Evolutionary conservation across 2,797 vertebrate genomes (phyloP).

Genomic region (Chrysolophus pictus): DNA sequence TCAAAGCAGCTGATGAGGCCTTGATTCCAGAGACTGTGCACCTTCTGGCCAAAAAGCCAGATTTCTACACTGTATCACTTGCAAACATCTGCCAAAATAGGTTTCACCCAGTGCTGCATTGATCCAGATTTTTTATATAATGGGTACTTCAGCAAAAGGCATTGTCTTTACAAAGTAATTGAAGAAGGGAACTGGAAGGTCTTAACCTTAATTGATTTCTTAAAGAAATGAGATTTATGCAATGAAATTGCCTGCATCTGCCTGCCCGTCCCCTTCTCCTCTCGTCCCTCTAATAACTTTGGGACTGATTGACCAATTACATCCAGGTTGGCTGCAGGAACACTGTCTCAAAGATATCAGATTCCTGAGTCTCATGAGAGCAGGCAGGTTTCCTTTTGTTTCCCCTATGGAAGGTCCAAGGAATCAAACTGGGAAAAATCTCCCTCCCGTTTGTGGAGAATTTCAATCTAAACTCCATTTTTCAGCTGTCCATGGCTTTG

Average conservation of each 20-base stretch:
- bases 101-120: background rate
- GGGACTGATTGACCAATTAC: slow-evolving; percentile 39
- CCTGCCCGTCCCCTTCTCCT: background rate
- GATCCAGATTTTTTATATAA: background rate
- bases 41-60: background rate
- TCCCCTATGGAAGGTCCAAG: background rate
- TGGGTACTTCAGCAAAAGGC: background rate
- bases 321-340: background rate
- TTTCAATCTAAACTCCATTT: background rate
- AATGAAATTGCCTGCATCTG: slow-evolving; percentile 15
- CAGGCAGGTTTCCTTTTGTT: slow-evolving; percentile 4
- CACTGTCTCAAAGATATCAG: slow-evolving; percentile 44
- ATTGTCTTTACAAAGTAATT: slow-evolving; percentile 6
- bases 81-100: background rate
- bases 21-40: background rate
- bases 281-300: slow-evolving; percentile 36
- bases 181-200: slow-evolving; percentile 14
- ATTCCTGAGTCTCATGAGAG: slow-evolving; percentile 38
- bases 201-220: slow-evolving; percentile 43
- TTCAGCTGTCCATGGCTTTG: background rate
- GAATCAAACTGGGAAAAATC: slow-evolving; percentile 14
- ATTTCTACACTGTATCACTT: background rate
- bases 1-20: background rate
- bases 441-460: background rate
- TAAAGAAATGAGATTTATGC: slow-evolving; percentile 42